Conservation (phyloP, 2,888 invertebrate genomes). For the Agapetus fuscipes region DNA sequence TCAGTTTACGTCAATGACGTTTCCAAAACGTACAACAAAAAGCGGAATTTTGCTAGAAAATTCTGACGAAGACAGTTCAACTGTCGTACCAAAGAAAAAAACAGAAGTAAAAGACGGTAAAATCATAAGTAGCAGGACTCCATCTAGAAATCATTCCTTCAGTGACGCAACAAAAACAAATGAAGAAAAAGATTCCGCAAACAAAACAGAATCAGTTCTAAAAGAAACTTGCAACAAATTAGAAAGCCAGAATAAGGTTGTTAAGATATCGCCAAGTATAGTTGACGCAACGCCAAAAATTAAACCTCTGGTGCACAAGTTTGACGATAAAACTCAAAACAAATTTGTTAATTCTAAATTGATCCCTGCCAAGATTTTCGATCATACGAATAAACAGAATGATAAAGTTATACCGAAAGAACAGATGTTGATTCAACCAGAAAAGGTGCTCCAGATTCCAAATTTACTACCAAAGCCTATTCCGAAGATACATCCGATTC, state of each 20-base stretch:
- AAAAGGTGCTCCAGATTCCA: slow-evolving; percentile 43
- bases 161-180: slow-evolving; percentile 8
- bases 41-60: slow-evolving; percentile 19
- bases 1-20: slow-evolving; percentile 12
- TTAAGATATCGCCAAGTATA: slow-evolving; percentile 17
- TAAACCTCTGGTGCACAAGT: slow-evolving; percentile 7
- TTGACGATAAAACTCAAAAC: too few species aligned
- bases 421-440: slow-evolving; percentile 36
- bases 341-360: not conserved
- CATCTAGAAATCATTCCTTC: slow-evolving; percentile 19
- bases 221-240: too few species aligned
- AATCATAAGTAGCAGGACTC: slow-evolving; percentile 18
- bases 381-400: slow-evolving; percentile 1
- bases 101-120: slow-evolving; percentile 12
- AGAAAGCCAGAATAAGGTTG: not conserved
- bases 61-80: slow-evolving; percentile 6
- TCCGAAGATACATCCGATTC: slow-evolving; percentile 32
- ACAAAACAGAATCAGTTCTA: slow-evolving; percentile 1
- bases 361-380: slow-evolving; percentile 1
- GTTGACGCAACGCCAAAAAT: slow-evolving; percentile 20
- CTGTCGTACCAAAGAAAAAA: slow-evolving; percentile 17
- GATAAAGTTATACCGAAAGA: slow-evolving; percentile 33
- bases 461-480: slow-evolving; percentile 40
- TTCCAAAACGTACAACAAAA: slow-evolving; percentile 24
- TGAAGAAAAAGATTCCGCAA: not conserved